A percentile compares a stretch with the other conserved stretches of the same genome.
Evolutionary conservation across 2,888 invertebrate genomes (phyloP).

Genomic region (Eupithecia dodoneata): DNA sequence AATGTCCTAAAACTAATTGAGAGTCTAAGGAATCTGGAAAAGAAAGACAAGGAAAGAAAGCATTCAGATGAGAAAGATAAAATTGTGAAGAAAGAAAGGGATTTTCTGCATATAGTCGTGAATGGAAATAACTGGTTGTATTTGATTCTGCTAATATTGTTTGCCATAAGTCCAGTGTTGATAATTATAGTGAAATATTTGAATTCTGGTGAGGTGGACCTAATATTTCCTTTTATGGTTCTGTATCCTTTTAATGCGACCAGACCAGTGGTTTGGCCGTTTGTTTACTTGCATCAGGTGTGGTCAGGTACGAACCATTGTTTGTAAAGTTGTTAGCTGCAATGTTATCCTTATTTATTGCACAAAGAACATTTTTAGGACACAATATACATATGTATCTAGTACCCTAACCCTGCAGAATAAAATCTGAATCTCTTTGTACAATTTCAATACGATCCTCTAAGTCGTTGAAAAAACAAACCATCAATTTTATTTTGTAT

Average conservation of each 20-base stretch:
- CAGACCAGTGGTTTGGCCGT: not conserved
- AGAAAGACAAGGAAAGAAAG: not conserved
- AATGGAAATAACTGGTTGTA: conserved; percentile 8
- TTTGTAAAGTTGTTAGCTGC: not conserved
- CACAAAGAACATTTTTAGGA: not conserved
- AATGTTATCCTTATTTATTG: not conserved
- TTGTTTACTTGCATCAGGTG: conserved; percentile 12
- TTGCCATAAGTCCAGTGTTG: not conserved
- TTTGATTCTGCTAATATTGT: not conserved
- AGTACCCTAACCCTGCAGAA: not conserved
- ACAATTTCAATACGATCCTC: not conserved
- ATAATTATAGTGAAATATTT: conserved; percentile 10
- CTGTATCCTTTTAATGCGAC: conserved; percentile 16
- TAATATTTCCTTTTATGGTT: not conserved
- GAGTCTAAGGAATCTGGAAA: not conserved
- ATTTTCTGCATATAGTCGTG: conserved; percentile 1
- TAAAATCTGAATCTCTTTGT: not conserved
- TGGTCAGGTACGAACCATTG: conserved; percentile 6
- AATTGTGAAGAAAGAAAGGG: conserved; percentile 1
- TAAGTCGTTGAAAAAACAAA: not conserved
- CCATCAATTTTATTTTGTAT: not conserved
- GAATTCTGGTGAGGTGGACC: not conserved
- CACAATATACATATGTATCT: not conserved
- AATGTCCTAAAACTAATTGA: not conserved
- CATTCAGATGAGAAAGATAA: conserved; percentile 6